A percentile compares a stretch with the other conserved stretches of the same genome.
Evolutionary conservation across 2,888 invertebrate species (phyloP).

Genomic region (Ecdyonurus torrentis): DNA sequence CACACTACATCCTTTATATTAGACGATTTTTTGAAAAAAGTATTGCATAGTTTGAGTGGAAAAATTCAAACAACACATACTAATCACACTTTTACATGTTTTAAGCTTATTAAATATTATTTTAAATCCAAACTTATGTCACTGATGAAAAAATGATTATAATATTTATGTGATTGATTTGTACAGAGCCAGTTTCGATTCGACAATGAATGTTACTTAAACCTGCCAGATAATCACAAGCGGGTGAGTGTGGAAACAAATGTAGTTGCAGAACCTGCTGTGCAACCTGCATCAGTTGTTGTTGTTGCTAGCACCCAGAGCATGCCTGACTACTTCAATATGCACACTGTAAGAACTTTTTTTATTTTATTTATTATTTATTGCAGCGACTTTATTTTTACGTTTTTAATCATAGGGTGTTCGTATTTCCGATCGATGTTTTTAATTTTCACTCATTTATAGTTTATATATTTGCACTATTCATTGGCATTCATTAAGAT

Average conservation of each 20-base stretch:
- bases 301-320: constrained; percentile 23
- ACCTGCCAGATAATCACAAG: constrained; percentile 95
- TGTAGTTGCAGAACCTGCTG: neutral
- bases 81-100: too few relatives aligned
- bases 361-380: constrained; percentile 15
- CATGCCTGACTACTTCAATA: constrained; percentile 37
- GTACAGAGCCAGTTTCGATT: constrained; percentile 98
- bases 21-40: too few relatives aligned
- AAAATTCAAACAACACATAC: neutral
- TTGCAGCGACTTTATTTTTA: too few relatives aligned
- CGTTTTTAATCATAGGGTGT: too few relatives aligned
- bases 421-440: too few relatives aligned
- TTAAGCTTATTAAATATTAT: constrained; percentile 3
- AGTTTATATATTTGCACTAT: too few relatives aligned
- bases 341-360: constrained; percentile 32
- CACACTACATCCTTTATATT: too few relatives aligned
- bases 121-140: constrained; percentile 9
- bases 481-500: too few relatives aligned
- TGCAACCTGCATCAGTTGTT: neutral
- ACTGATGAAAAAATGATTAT: too few relatives aligned
- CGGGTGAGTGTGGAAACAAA: constrained; percentile 60
- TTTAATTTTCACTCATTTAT: too few relatives aligned
- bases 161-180: too few relatives aligned
- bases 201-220: constrained; percentile 97
- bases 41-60: too few relatives aligned